Conservation (phyloP, 2,113 vertebrate species). For the Macquaria australasica region DNA sequence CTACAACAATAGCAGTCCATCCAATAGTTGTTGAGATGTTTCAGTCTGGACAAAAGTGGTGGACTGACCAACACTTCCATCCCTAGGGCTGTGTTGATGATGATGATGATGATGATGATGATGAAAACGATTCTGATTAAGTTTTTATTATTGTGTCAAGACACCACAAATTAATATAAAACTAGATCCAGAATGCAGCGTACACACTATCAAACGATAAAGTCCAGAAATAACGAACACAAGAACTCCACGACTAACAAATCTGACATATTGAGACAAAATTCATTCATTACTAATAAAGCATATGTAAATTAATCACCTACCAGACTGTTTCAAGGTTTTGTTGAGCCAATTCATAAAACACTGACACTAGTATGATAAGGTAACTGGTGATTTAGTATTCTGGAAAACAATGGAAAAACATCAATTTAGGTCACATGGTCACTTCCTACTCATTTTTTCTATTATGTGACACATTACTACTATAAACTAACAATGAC, state of each 20-base stretch:
- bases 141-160: neutral
- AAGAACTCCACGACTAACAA: neutral
- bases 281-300: neutral
- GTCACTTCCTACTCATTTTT: neutral
- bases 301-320: neutral
- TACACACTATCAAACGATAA: neutral
- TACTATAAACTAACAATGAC: neutral
- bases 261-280: neutral
- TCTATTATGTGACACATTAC: neutral
- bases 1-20: too few species aligned
- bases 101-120: neutral
- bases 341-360: too few species aligned
- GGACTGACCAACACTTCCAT: too few species aligned
- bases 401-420: neutral
- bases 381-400: neutral
- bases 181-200: neutral
- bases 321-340: neutral
- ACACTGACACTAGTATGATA: neutral
- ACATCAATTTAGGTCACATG: neutral
- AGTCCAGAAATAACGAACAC: neutral
- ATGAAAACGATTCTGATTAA: neutral
- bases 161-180: neutral
- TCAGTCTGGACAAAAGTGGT: too few species aligned
- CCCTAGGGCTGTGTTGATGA: too few species aligned
- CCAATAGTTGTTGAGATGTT: too few species aligned